A percentile compares a stretch with the other conserved stretches of the same genome.
These are phyloP conservation scores for Ramphastos sulfuratus DNA, from an alignment of 2,113 vertebrate genomes.

Conservation along the genomic window DNA sequence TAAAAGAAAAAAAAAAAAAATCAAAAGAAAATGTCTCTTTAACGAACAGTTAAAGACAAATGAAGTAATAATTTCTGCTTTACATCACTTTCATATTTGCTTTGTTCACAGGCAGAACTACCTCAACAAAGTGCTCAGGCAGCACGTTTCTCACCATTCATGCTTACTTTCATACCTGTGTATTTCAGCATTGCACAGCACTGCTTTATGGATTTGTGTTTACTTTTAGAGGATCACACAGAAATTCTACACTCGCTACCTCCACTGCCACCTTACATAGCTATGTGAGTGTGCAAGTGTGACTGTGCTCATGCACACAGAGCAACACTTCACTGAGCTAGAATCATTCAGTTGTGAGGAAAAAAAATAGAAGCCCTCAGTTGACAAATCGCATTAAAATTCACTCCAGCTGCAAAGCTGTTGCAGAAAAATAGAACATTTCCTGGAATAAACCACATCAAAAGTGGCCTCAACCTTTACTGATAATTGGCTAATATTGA, in stretches of 20 bases:
- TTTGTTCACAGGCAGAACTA: not conserved
- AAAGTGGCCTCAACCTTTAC: conserved; percentile 41
- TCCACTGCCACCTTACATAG: not conserved
- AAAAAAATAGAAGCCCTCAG: not conserved
- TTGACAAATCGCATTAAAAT: conserved; percentile 34
- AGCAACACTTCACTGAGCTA: not conserved
- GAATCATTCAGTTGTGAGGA: not conserved
- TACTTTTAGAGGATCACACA: conserved; percentile 1
- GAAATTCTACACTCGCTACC: not conserved
- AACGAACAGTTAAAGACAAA: not conserved
- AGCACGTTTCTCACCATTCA: not conserved
- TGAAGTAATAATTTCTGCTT: not conserved
- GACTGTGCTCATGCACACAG: not conserved
- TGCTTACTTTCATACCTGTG: not conserved
- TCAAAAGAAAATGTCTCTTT: not conserved
- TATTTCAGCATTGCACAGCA: not conserved
- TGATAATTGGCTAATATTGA: conserved; percentile 63
- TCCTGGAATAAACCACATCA: conserved; percentile 8
- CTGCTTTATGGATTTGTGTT: not conserved
- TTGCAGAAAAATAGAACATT: conserved; percentile 36
- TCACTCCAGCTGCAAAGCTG: not conserved
- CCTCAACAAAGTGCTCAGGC: not conserved
- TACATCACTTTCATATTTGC: not conserved
- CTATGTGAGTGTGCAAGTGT: not conserved
- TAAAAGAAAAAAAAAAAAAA: not conserved